A percentile compares a stretch with the other conserved stretches of the same genome.
Evolutionary conservation across 2,888 invertebrate species (phyloP).

Genomic region (Marasmarcha lunaedactyla): DNA sequence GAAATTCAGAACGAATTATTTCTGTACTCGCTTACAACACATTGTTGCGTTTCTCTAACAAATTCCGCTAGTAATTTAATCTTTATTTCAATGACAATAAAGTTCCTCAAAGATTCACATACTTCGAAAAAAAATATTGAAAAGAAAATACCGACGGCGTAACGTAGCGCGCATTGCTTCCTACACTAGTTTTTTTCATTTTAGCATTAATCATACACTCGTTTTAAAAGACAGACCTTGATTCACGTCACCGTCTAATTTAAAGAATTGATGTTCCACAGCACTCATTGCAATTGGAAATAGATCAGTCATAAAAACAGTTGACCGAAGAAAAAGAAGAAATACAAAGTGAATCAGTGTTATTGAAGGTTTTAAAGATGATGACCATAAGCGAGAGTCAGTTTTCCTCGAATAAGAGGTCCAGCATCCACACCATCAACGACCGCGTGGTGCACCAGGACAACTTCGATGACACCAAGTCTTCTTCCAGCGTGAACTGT

Average conservation of each 20-base stretch:
- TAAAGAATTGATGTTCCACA: no score
- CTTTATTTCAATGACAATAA: constrained; percentile 13
- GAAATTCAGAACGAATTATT: constrained; percentile 24
- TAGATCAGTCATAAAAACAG: no score
- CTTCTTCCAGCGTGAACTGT: constrained; percentile 64
- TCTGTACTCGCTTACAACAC: constrained; percentile 20
- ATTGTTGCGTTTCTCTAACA: constrained; percentile 13
- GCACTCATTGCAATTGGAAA: no score
- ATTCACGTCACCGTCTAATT: constrained; percentile 12
- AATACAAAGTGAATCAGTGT: constrained; percentile 13
- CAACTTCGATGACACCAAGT: constrained; percentile 58
- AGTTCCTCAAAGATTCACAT: background rate
- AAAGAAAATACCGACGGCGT: no score
- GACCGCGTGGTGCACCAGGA: constrained; percentile 57
- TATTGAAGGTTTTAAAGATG: constrained; percentile 26
- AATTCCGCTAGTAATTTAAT: constrained; percentile 13
- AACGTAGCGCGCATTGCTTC: constrained; percentile 13
- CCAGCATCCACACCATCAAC: constrained; percentile 60
- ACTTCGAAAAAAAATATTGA: background rate
- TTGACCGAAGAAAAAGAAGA: background rate
- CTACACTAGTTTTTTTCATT: constrained; percentile 9
- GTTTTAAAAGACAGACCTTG: constrained; percentile 18
- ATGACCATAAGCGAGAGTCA: constrained; percentile 68
- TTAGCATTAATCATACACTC: constrained; percentile 20
- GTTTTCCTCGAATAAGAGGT: constrained; percentile 63